These are phyloP conservation scores for Pollimyrus isidori DNA, from an alignment of 2,113 vertebrate genomes.

Conservation along the genomic window DNA sequence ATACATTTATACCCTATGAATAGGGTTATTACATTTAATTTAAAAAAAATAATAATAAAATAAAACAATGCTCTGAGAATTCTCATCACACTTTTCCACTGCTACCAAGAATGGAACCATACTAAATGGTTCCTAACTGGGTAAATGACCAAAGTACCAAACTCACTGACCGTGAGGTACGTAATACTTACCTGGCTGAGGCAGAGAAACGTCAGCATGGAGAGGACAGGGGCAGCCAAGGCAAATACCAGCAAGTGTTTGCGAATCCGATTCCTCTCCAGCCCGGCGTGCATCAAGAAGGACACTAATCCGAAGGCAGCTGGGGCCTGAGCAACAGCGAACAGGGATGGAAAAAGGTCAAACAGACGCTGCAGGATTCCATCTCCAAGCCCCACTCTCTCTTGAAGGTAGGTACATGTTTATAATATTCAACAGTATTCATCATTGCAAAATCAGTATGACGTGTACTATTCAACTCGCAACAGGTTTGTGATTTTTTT, in stretches of 20 bases:
- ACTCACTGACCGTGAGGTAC: background rate
- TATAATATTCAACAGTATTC: background rate
- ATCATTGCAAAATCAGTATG: background rate
- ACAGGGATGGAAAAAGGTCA: background rate
- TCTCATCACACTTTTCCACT: too few species aligned
- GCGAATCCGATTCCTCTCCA: conserved; percentile 93
- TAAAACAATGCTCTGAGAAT: too few species aligned
- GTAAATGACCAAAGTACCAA: background rate
- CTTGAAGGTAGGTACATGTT: background rate
- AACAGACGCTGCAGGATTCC: background rate
- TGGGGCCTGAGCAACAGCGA: conserved; percentile 67
- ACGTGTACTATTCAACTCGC: background rate
- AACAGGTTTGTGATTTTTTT: background rate
- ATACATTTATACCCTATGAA: too few species aligned
- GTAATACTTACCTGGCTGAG: conserved; percentile 80
- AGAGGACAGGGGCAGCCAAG: conserved; percentile 82
- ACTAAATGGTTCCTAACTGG: too few species aligned
- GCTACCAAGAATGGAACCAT: too few species aligned
- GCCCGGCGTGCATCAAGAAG: conserved; percentile 94
- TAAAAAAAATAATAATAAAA: too few species aligned
- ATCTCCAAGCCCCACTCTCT: background rate
- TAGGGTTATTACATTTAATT: too few species aligned
- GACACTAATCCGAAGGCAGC: conserved; percentile 96
- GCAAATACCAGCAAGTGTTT: conserved; percentile 95
- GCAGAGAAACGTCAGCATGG: conserved; percentile 89